Conservation (phyloP, 2,888 invertebrate species). For the Spisula subtruncata region DNA sequence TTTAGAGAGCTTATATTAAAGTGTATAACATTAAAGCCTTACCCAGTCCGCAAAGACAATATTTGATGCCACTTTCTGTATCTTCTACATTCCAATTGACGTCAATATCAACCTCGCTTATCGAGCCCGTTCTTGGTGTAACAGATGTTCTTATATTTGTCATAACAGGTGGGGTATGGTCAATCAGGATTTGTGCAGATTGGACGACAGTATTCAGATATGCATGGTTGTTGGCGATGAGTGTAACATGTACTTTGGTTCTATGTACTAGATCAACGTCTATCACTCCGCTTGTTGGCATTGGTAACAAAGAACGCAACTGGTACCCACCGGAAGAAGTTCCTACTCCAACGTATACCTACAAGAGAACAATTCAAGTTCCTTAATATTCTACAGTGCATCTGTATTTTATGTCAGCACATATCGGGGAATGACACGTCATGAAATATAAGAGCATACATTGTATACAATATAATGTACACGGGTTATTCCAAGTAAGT, state of each 20-base stretch:
- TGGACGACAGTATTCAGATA: slow-evolving; percentile 59
- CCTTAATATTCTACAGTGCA: no score
- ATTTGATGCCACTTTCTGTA: slow-evolving; percentile 50
- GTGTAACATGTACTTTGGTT: slow-evolving; percentile 59
- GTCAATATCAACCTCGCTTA: neutral
- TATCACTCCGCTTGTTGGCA: slow-evolving; percentile 45
- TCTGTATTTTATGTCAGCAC: no score
- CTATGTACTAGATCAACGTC: slow-evolving; percentile 59
- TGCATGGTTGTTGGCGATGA: slow-evolving; percentile 67
- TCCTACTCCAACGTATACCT: slow-evolving; percentile 65
- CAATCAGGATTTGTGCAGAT: slow-evolving; percentile 50
- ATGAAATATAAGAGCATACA: no score
- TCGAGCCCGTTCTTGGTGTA: neutral
- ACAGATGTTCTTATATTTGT: neutral
- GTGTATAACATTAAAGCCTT: neutral
- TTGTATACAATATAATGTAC: no score
- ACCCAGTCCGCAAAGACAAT: slow-evolving; percentile 55
- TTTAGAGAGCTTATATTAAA: neutral
- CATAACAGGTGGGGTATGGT: slow-evolving; percentile 64
- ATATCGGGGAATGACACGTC: no score
- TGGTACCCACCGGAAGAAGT: slow-evolving; percentile 69
- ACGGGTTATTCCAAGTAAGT: no score
- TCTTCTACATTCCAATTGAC: slow-evolving; percentile 49
- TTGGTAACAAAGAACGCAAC: slow-evolving; percentile 50
- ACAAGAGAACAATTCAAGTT: neutral